Conservation (phyloP, 2,797 vertebrate species). For the Hapalemur alaotrensis region DNA sequence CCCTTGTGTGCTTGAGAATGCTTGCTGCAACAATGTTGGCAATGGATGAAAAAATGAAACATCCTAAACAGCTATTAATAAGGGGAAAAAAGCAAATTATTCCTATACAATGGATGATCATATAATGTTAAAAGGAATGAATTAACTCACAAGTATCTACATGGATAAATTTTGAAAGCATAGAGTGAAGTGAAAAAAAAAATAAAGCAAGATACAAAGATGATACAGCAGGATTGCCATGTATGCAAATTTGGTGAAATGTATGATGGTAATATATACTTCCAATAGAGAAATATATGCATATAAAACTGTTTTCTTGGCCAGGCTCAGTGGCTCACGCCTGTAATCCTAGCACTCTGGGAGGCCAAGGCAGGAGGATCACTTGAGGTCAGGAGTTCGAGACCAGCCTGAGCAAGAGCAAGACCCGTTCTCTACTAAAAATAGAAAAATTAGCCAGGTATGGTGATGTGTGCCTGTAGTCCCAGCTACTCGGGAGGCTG, state of each 20-base stretch:
- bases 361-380: too few species aligned
- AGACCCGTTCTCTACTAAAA: too few species aligned
- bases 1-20: neutral
- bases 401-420: too few species aligned
- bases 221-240: neutral
- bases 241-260: neutral
- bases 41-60: neutral
- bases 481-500: too few species aligned
- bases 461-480: too few species aligned
- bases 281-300: neutral
- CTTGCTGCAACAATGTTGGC: neutral
- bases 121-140: neutral
- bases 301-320: neutral
- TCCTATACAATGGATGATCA: neutral
- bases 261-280: neutral
- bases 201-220: neutral
- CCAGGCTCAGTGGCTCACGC: too few species aligned
- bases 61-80: neutral
- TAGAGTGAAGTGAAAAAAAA: neutral
- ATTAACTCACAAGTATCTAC: neutral
- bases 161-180: neutral
- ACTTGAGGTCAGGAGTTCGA: too few species aligned
- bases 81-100: neutral
- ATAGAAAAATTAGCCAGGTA: too few species aligned
- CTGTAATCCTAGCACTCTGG: too few species aligned